Percentiles rank a stretch among this genome's conserved stretches.
Conservation (phyloP, 1,140 invertebrate genomes). For the Drosophila pectinifera region DNA sequence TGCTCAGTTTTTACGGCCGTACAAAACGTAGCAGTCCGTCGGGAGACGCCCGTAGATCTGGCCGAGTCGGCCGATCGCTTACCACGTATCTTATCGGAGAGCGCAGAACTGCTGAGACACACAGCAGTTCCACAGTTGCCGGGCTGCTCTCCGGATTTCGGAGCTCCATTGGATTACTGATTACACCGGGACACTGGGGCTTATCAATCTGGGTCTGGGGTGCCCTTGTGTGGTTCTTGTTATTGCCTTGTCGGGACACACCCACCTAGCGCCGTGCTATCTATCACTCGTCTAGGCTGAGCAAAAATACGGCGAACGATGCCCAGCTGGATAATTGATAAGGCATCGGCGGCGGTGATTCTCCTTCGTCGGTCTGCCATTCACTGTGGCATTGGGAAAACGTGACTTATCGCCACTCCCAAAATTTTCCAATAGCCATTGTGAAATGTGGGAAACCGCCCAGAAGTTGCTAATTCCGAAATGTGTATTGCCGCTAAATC, state of each 20-base stretch:
- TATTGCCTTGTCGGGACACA: slow-evolving; percentile 33
- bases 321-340: slow-evolving; percentile 49
- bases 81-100: slow-evolving; percentile 46
- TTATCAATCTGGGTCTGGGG: slow-evolving; percentile 58
- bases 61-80: slow-evolving; percentile 47
- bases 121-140: slow-evolving; percentile 25
- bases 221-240: slow-evolving; percentile 33
- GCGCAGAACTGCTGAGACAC: neutral
- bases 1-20: slow-evolving; percentile 50
- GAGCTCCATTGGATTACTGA: slow-evolving; percentile 32
- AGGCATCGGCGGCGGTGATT: neutral
- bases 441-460: slow-evolving; percentile 39
- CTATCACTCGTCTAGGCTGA: slow-evolving; percentile 19
- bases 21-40: slow-evolving; percentile 24
- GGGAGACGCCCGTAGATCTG: slow-evolving; percentile 23
- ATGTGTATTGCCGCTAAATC: slow-evolving; percentile 25
- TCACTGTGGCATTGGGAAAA: slow-evolving; percentile 30
- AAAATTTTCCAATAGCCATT: slow-evolving; percentile 43
- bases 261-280: slow-evolving; percentile 42
- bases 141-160: slow-evolving; percentile 13
- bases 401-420: slow-evolving; percentile 37
- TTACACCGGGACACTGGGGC: slow-evolving; percentile 23
- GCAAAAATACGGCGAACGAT: slow-evolving; percentile 1
- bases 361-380: slow-evolving; percentile 14
- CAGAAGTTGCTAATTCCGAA: slow-evolving; percentile 25